A percentile compares a stretch with the other conserved stretches of the same genome.
Conservation (phyloP, 2,113 vertebrate species). For the Naja naja region DNA sequence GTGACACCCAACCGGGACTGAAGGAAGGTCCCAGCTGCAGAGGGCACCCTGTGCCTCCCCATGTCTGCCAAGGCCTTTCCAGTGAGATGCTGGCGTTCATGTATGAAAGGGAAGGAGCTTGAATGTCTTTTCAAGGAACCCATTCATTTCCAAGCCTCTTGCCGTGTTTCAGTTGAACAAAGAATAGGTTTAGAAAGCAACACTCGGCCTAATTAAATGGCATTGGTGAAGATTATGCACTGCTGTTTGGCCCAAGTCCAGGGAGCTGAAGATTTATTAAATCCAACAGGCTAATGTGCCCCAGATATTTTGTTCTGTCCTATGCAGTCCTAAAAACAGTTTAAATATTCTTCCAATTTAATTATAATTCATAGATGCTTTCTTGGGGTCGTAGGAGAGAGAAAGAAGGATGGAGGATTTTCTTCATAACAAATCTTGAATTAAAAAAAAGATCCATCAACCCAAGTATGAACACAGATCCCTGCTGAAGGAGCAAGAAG, state of each 20-base stretch:
- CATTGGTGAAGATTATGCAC: constrained; percentile 34
- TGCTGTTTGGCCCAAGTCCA: constrained; percentile 44
- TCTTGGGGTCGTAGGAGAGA: background rate
- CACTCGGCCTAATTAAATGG: constrained; percentile 55
- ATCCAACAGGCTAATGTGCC: constrained; percentile 56
- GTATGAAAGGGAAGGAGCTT: background rate
- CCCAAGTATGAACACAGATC: background rate
- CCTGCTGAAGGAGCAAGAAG: background rate
- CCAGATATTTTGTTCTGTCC: constrained; percentile 37
- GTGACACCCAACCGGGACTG: background rate
- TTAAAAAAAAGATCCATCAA: background rate
- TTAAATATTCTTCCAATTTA: constrained; percentile 51
- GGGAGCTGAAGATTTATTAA: constrained; percentile 49
- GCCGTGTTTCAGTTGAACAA: constrained; percentile 30
- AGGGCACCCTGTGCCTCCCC: background rate
- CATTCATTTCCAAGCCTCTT: constrained; percentile 22
- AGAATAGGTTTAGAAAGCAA: constrained; percentile 51
- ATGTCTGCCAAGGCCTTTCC: background rate
- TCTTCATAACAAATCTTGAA: background rate
- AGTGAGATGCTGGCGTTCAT: background rate
- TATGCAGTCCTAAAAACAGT: constrained; percentile 48
- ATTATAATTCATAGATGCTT: constrained; percentile 40
- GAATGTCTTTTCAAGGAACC: constrained; percentile 31
- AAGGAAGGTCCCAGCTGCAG: rapidly evolving
- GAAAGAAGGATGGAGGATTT: background rate